These are phyloP conservation scores for Lasius fuliginosus DNA, from an alignment of 2,888 invertebrate genomes.

Conservation along the genomic window DNA sequence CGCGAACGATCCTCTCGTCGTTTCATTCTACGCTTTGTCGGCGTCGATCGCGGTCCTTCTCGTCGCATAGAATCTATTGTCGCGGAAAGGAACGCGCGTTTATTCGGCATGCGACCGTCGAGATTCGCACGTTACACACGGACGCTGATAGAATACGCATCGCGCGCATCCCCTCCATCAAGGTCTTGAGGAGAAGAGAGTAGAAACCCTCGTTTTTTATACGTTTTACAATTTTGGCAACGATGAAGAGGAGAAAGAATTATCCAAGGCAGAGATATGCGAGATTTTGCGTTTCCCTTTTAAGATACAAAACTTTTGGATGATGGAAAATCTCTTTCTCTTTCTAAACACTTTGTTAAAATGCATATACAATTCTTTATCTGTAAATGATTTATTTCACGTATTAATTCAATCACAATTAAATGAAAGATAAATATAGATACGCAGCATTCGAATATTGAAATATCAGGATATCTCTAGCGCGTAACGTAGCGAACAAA, in stretches of 20 bases:
- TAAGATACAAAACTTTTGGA: not conserved
- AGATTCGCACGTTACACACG: slow-evolving; percentile 66
- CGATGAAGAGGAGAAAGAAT: not conserved
- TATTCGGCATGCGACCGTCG: slow-evolving; percentile 73
- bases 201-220: not conserved
- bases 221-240: not conserved
- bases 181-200: not conserved
- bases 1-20: slow-evolving; percentile 20
- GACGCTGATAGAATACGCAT: slow-evolving; percentile 71
- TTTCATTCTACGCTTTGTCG: slow-evolving; percentile 33
- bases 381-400: not conserved
- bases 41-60: slow-evolving; percentile 23
- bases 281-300: not conserved
- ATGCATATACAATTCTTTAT: not conserved
- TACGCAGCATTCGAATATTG: not conserved
- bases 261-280: too few species aligned
- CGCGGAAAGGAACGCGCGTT: slow-evolving; percentile 53
- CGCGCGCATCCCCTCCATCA: not conserved
- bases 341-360: not conserved
- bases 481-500: not conserved
- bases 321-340: not conserved
- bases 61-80: slow-evolving; percentile 6
- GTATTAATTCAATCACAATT: not conserved
- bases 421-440: not conserved
- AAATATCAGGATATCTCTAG: not conserved